phyloP scores from a whole-genome alignment of 2,113 vertebrate genomes.

The Austrofundulus limnaeus region DNA sequence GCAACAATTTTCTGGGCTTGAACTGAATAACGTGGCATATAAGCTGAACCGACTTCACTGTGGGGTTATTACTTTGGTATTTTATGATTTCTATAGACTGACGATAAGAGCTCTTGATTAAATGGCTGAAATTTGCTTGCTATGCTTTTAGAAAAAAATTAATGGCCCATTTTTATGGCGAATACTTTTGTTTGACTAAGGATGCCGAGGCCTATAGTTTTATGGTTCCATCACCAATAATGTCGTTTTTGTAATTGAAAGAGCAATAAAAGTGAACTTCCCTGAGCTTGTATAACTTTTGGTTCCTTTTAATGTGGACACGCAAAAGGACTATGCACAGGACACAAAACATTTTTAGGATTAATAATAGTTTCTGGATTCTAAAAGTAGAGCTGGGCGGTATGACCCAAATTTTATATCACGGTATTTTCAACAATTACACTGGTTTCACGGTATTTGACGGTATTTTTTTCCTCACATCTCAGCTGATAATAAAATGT shows the following conservation, averaged over 20 bases:
- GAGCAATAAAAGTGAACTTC: neutral
- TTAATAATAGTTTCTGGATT: too few relatives aligned
- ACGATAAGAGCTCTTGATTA: neutral
- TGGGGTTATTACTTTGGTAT: neutral
- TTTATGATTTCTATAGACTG: neutral
- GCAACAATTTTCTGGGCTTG: constrained; percentile 1
- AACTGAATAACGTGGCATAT: constrained; percentile 7
- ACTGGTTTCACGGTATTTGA: too few relatives aligned
- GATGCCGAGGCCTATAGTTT: neutral
- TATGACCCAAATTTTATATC: too few relatives aligned
- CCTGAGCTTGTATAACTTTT: neutral
- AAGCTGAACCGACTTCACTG: neutral
- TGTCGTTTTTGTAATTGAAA: too few relatives aligned
- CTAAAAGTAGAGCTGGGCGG: too few relatives aligned
- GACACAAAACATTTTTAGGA: too few relatives aligned
- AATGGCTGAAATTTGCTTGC: neutral
- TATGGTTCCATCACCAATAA: neutral
- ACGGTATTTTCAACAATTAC: too few relatives aligned
- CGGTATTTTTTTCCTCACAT: too few relatives aligned
- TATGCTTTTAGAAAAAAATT: too few relatives aligned
- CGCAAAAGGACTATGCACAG: neutral
- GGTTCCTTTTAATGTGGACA: neutral
- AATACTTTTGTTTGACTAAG: neutral
- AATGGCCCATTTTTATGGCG: neutral
- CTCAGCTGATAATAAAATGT: too few relatives aligned